Base-by-base conservation (phyloP, 2,797 vertebrate species). In the Poecilia wingei region DNA sequence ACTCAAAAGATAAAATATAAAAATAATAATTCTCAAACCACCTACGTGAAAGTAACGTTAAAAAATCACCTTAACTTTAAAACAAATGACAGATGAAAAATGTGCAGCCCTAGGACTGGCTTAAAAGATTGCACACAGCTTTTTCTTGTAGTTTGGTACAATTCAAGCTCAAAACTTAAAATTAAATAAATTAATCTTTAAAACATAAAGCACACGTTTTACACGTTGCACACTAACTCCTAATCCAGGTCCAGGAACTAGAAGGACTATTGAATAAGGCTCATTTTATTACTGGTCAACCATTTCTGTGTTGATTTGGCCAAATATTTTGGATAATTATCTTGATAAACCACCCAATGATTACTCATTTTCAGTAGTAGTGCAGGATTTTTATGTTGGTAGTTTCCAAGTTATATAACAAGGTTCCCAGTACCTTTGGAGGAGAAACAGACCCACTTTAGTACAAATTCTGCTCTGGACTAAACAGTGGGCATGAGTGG, bases 1-100 rank as follows among this genome's bases (percentile, higher is more conserved):
- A 47, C 13, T 3, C 28, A 64, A n/a, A 74, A 55, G 18, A 36
- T 10, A 53, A 51, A 25, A 73, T 3, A 4, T 49, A 20, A 73
- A 28, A 53, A 7, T n/a, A 47, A 31, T 4, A 6, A 12, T 25
- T 55, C 2, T n/a, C 4, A 31, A 45, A 78, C 14, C 49, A 22
- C 25, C 43, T 49, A 74, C 66, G 72, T 79, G 36, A 80, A 74
- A 80, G 46, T 14, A n/a, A 36, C 66, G n/a, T 73, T 57, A 73
- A 41, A 69, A 77, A 74, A 68, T 3, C 12, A 57, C 10, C 20
- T 28, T 53, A 4, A 28, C 1, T 64, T 76, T 71, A 45, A 71
- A 72, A 76, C 22, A 28, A 33, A 61, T 72, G 0, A 76, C 9
- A 61, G 47, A 39, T 10, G 4, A 55, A 72, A 74, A 28, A 22